Base-by-base conservation (phyloP, 2,888 invertebrate species). In the Xylocampa areola region DNA sequence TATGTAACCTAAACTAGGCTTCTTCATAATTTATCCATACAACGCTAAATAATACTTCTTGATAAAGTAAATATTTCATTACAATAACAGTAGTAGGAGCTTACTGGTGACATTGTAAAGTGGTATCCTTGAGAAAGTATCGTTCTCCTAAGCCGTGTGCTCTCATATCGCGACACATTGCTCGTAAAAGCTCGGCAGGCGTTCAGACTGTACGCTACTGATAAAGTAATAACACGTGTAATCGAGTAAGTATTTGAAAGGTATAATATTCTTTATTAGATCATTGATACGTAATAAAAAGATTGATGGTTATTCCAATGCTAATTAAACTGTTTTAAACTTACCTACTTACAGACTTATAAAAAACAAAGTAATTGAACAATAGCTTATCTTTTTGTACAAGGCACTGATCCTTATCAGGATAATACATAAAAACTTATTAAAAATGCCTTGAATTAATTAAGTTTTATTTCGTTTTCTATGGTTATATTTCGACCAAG, bases 141-240 rank as follows among this genome's bases (percentile, higher is more conserved):
- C 72, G 60, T 63, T 65, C 48, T 60, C 45, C 60, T 53, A 66
- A 74, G 62, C 49, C 50, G 48, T 48, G 45, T 48, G 62, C 64
- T 68, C 59, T 61, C 55, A 51, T 67, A 68, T 51, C 55, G 50
- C 37, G 61, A 54, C 47, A 61, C 58, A 64, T 80, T 80, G 79
- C 80, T 74, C 75, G 49, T 79, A 79, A 77, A 77, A 75, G 16
- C 58, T 62, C 55, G 50, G 57, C 67, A 80, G 80, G 80, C 73
- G 80, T 72, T 72, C 48, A 45, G 25, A 40, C 30, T 36, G 16
- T 23, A 39, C 48, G 35, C 44, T 17, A 21, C 47, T 54, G 64
- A 64, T 54, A 59, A 39, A 63, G 47, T 44, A 50, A 13, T 65
- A 59, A 37, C 39, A 53, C 50, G 33, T 52, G 30, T 47, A 57